Evolutionary conservation across 1,140 invertebrate species (phyloP).

Genomic region (Cydia pomonella): DNA sequence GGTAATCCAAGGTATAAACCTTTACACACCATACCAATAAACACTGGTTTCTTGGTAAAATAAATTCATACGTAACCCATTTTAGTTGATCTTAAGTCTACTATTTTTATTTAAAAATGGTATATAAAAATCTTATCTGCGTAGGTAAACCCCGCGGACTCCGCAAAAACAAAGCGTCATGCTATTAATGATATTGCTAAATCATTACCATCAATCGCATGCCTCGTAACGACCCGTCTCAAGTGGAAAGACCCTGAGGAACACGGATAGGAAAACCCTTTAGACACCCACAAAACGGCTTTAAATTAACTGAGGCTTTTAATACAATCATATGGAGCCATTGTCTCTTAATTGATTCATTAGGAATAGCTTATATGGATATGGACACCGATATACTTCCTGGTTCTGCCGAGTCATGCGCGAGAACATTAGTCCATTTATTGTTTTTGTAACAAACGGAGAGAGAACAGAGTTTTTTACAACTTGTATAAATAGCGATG

Average conservation of each 20-base stretch:
- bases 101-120: too few species aligned
- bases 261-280: conserved; percentile 19
- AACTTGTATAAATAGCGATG: not conserved
- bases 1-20: too few species aligned
- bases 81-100: too few species aligned
- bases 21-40: too few species aligned
- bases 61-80: too few species aligned
- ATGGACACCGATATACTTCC: not conserved
- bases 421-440: not conserved
- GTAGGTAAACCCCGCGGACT: not conserved
- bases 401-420: conserved; percentile 9
- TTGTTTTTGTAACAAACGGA: not conserved
- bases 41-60: too few species aligned
- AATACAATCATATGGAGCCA: conserved; percentile 16
- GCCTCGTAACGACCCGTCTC: not conserved
- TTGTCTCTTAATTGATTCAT: conserved; percentile 32
- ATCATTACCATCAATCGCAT: conserved; percentile 3
- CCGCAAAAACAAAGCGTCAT: not conserved
- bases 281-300: conserved; percentile 19
- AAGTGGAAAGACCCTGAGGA: conserved; percentile 22
- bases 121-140: not conserved
- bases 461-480: not conserved
- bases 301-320: conserved; percentile 19
- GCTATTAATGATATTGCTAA: not conserved
- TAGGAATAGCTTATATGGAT: conserved; percentile 17